Evolutionary conservation across 1,140 invertebrate genomes (phyloP).

Genomic region (Samia ricini): DNA sequence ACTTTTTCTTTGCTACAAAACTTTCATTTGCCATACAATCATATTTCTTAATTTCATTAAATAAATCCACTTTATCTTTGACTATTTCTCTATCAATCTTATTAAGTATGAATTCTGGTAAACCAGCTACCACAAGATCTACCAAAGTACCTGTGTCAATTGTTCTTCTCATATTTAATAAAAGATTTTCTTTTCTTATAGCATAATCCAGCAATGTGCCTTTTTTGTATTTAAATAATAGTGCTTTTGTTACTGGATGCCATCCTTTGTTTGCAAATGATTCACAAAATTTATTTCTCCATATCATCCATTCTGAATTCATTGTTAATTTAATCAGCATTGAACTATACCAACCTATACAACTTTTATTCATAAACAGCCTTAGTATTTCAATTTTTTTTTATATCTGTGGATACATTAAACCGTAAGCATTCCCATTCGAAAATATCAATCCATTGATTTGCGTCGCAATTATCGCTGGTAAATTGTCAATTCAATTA

Average conservation of each 20-base stretch:
- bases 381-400: conserved; percentile 35
- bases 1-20: conserved; percentile 12
- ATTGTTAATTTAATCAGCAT: conserved; percentile 47
- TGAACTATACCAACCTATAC: conserved; percentile 44
- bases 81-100: conserved; percentile 36
- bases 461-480: no score
- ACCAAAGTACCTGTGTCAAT: conserved; percentile 37
- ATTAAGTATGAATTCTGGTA: conserved; percentile 42
- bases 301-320: conserved; percentile 41
- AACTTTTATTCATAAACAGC: no score
- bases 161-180: conserved; percentile 35
- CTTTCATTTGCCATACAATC: conserved; percentile 37
- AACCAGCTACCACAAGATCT: conserved; percentile 37
- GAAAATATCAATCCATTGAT: conserved; percentile 39
- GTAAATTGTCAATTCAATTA: no score
- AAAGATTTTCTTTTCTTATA: conserved; percentile 29
- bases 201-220: conserved; percentile 43
- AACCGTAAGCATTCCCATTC: conserved; percentile 36
- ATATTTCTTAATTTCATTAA: conserved; percentile 26
- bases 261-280: conserved; percentile 41
- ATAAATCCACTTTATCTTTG: conserved; percentile 35
- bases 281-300: conserved; percentile 45
- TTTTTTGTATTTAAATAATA: conserved; percentile 34
- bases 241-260: conserved; percentile 29
- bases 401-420: conserved; percentile 27